Evolutionary conservation across 2,113 vertebrate genomes (phyloP).

Genomic region (Erythrocebus patas): DNA sequence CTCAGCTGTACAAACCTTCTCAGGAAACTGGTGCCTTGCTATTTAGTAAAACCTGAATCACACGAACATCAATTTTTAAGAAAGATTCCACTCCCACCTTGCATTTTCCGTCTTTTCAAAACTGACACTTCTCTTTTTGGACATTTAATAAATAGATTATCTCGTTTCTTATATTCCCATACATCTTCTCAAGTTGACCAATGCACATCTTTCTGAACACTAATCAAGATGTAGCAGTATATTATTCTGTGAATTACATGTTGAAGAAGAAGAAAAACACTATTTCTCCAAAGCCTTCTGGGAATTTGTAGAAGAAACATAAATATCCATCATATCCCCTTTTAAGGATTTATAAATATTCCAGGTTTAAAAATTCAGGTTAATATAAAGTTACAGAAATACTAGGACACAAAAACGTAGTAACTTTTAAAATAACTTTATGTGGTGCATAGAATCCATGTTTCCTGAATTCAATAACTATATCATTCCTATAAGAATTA

Average conservation of each 20-base stretch:
- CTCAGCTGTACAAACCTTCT: background rate
- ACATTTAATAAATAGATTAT: constrained; percentile 16
- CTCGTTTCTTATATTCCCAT: background rate
- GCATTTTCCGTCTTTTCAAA: background rate
- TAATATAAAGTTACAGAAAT: constrained; percentile 36
- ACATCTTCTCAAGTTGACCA: background rate
- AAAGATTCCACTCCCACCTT: background rate
- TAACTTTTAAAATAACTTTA: constrained; percentile 34
- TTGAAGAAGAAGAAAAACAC: background rate
- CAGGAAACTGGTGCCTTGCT: background rate
- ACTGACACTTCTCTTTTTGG: background rate
- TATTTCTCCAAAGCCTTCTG: background rate
- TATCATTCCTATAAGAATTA: constrained; percentile 20
- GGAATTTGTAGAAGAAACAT: constrained; percentile 28
- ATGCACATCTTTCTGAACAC: background rate
- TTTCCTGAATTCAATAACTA: constrained; percentile 25
- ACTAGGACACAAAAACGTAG: constrained; percentile 9
- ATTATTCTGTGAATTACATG: constrained; percentile 12
- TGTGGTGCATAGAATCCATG: background rate
- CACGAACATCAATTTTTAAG: background rate
- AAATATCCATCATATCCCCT: background rate
- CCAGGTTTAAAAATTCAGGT: background rate
- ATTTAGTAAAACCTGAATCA: background rate
- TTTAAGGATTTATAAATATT: constrained; percentile 40
- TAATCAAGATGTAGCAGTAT: background rate